These are phyloP conservation scores for Diploptera punctata DNA, from an alignment of 2,888 invertebrate species.

Conservation along the genomic window DNA sequence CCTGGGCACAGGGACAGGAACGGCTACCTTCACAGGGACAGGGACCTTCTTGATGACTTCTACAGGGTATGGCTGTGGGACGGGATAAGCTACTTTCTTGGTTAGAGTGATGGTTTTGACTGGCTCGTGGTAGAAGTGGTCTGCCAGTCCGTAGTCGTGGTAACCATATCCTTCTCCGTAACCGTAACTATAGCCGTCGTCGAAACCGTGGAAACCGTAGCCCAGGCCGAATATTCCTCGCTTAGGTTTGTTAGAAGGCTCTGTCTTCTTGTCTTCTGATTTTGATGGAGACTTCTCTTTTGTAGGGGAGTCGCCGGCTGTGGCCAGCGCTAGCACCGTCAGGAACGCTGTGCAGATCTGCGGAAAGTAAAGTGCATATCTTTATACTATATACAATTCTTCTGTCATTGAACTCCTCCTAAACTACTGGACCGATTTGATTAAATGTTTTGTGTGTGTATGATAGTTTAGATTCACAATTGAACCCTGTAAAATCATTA, in stretches of 20 bases:
- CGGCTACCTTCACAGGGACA: conserved; percentile 31
- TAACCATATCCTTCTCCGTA: conserved; percentile 45
- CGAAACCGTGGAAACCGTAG: conserved; percentile 23
- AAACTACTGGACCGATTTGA: too few relatives aligned
- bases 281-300: too few relatives aligned
- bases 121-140: conserved; percentile 48
- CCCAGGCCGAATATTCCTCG: conserved; percentile 55
- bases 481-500: too few relatives aligned
- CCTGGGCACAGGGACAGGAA: conserved; percentile 48
- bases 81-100: conserved; percentile 48
- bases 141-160: conserved; percentile 43
- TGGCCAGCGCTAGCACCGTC: too few relatives aligned
- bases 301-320: too few relatives aligned
- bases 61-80: conserved; percentile 60
- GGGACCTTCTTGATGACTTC: conserved; percentile 30
- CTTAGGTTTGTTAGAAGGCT: conserved; percentile 56
- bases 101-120: conserved; percentile 49
- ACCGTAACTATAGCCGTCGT: conserved; percentile 29
- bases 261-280: too few relatives aligned
- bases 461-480: too few relatives aligned
- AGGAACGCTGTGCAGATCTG: too few relatives aligned
- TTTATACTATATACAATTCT: too few relatives aligned
- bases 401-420: too few relatives aligned
- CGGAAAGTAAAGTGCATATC: too few relatives aligned
- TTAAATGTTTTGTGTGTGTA: too few relatives aligned